Conservation (phyloP, 1,140 invertebrate genomes). For the Drosophila pandora region DNA sequence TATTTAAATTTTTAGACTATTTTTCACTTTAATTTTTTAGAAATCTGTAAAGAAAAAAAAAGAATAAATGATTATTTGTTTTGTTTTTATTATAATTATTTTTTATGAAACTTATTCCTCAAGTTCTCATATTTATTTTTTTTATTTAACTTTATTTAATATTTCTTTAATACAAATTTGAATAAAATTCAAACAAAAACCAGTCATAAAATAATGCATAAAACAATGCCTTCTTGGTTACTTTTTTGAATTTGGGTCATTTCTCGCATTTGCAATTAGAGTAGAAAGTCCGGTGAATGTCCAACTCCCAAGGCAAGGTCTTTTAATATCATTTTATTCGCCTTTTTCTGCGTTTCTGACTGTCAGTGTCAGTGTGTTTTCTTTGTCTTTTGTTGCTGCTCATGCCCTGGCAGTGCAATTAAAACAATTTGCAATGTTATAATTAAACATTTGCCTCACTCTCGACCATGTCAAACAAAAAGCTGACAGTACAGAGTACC, state of each 20-base stretch:
- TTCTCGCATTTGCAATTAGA: slow-evolving; percentile 17
- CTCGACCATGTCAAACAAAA: slow-evolving; percentile 59
- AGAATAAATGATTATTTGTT: no score
- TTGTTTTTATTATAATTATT: no score
- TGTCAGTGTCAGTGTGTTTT: neutral
- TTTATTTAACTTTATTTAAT: no score
- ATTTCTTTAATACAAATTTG: no score
- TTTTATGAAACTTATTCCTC: no score
- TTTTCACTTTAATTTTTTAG: no score
- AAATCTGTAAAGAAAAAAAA: neutral
- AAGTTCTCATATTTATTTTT: no score
- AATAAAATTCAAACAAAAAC: no score
- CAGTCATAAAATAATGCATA: neutral
- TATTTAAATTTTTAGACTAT: no score
- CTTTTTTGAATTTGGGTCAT: slow-evolving; percentile 15
- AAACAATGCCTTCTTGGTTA: neutral
- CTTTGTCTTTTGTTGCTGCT: slow-evolving; percentile 7
- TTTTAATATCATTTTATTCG: slow-evolving; percentile 37
- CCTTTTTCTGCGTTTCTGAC: neutral
- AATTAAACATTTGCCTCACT: slow-evolving; percentile 69
- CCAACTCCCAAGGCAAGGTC: slow-evolving; percentile 22
- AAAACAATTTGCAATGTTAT: slow-evolving; percentile 70
- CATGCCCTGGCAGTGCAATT: slow-evolving; percentile 44
- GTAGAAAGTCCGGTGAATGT: slow-evolving; percentile 37
- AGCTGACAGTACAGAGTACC: slow-evolving; percentile 24